Base-by-base conservation (phyloP, 2,113 vertebrate species). In the Terrapene triunguis region DNA sequence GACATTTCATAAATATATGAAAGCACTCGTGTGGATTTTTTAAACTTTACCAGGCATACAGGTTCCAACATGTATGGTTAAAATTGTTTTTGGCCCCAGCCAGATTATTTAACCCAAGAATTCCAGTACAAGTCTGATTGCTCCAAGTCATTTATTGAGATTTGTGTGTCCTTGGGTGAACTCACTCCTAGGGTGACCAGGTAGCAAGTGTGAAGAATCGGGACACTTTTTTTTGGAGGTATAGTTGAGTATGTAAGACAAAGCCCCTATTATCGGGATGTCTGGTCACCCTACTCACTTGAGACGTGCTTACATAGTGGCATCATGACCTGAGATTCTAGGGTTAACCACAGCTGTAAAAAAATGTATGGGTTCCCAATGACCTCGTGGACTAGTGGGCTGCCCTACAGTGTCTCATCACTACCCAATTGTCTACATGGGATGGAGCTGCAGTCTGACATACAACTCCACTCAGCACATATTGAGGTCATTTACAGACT, bases 341-440 rank as follows among this genome's bases (percentile, higher is more conserved):
- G 2, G 19, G 50, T 29, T 25, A 91, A 50, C 8, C 42, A n/a
- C 0, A 0, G 19, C 1, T 69, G 21, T 1, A 0, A 6, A 0
- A 0, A 0, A 87, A 59, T 0, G n/a, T 24, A 0, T 1, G 14
- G 84, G 19, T 0, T 79, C 59, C 59, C 8, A 21, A 57, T 29
- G 44, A 53, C 32, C 76, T 48, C 21, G 44, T 19, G 22, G 69
- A 83, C 17, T 7, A 62, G 24, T 81, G 79, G 50, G 25, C 54
- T 42, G 42, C 35, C 72, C 1, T 0, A 10, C 27, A 11, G 29
- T 27, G 29, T 62, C 59, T 54, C 53, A 32, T 62, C 59, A 62
- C 27, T 32, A 62, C 12, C 59, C 29, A 62, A 6, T 2, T 32
- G 59, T 32, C 59, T 62, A 62, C 25, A 4, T 13, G 22, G 59